Evolutionary conservation across 2,797 vertebrate species (phyloP).

Genomic region (Sebastes nivosus): DNA sequence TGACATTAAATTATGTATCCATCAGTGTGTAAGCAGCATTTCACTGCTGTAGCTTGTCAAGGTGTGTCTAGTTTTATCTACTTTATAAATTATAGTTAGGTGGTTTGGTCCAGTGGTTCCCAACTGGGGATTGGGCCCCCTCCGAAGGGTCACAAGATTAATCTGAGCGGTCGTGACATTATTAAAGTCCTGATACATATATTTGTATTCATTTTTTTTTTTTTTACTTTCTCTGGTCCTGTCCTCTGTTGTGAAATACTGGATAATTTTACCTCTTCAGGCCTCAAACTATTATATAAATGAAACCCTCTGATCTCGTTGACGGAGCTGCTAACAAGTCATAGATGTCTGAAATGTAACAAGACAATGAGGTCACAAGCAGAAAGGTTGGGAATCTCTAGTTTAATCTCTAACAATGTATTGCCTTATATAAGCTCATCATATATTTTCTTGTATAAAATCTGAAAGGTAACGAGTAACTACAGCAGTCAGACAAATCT

Average conservation of each 20-base stretch:
- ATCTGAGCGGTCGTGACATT: neutral
- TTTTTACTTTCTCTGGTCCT: neutral
- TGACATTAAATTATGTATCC: neutral
- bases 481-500: too few species aligned
- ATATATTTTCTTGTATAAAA: too few species aligned
- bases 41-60: neutral
- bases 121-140: neutral
- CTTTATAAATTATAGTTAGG: neutral
- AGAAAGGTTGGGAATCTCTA: neutral
- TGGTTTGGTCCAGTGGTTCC: neutral
- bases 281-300: neutral
- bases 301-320: neutral
- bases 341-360: neutral
- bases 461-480: too few species aligned
- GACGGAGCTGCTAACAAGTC: too few species aligned
- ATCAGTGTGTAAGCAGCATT: neutral
- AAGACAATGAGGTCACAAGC: neutral
- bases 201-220: neutral
- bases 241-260: neutral
- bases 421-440: too few species aligned
- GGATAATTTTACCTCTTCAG: neutral
- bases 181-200: neutral
- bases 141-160: neutral
- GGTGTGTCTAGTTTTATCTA: neutral
- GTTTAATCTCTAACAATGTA: too few species aligned